A percentile compares a stretch with the other conserved stretches of the same genome.
Conservation (phyloP, 2,113 vertebrate species). For the Cisticola juncidis region DNA sequence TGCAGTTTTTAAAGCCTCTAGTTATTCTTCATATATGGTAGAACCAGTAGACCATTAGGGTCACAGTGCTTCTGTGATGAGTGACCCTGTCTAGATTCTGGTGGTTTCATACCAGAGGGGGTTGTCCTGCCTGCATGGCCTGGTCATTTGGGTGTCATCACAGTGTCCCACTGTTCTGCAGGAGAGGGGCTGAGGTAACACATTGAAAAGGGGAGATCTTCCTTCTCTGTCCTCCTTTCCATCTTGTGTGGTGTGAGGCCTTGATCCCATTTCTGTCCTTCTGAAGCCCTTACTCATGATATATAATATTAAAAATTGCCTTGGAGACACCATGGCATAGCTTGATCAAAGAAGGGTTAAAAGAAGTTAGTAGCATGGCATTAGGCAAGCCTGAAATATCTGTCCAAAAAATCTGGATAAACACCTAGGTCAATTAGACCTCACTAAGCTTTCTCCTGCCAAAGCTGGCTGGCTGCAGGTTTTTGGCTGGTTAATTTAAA, state of each 20-base stretch:
- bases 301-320: not conserved
- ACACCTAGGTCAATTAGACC: not conserved
- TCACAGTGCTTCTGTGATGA: not conserved
- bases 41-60: not conserved
- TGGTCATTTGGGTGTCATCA: not conserved
- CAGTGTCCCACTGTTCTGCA: not conserved
- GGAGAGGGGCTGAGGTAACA: not conserved
- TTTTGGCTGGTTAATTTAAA: not conserved
- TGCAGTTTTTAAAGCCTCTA: not conserved
- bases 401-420: not conserved
- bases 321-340: rapidly evolving
- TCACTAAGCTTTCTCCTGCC: not conserved
- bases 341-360: not conserved
- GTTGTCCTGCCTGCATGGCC: rapidly evolving
- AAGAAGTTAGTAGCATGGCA: not conserved
- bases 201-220: rapidly evolving
- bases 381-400: not conserved
- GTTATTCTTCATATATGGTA: not conserved
- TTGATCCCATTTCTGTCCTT: not conserved
- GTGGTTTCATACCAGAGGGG: not conserved
- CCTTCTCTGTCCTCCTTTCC: not conserved
- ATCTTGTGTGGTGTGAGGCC: not conserved
- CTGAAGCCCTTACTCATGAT: not conserved
- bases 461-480: not conserved
- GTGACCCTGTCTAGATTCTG: not conserved